Conservation (phyloP, 2,888 invertebrate species). For the Trileptium ribeirensis region DNA sequence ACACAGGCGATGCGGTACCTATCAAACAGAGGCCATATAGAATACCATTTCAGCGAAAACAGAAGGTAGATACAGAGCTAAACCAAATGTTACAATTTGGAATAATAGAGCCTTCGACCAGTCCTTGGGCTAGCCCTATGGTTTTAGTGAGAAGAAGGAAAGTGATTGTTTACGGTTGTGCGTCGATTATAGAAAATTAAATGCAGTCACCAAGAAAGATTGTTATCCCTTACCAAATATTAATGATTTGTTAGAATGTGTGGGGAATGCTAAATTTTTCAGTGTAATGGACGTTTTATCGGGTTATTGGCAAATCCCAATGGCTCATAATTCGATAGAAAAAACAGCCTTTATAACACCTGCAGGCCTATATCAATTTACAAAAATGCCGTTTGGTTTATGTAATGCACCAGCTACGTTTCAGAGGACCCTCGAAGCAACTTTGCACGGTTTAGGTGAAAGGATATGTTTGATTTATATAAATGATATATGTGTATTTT, state of each 20-base stretch:
- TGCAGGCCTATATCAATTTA: background rate
- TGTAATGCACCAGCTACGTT: background rate
- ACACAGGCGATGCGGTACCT: too few species aligned
- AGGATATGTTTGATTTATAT: background rate
- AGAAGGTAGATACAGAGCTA: too few species aligned
- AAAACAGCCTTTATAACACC: background rate
- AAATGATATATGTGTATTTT: background rate
- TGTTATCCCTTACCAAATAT: background rate
- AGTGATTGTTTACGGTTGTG: too few species aligned
- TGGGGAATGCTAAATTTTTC: background rate
- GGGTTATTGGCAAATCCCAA: background rate
- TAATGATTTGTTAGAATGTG: background rate
- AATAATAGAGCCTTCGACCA: too few species aligned
- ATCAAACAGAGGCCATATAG: too few species aligned
- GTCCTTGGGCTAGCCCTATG: too few species aligned
- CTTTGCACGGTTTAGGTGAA: too few species aligned
- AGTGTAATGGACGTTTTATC: background rate
- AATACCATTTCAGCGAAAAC: too few species aligned
- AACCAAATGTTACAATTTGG: too few species aligned
- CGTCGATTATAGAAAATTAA: too few species aligned
- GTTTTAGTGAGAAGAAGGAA: too few species aligned
- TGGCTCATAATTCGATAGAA: background rate
- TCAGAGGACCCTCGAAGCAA: background rate
- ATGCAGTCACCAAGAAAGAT: background rate
- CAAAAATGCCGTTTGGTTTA: background rate